Base-by-base conservation (phyloP, 1,140 invertebrate species). In the Meloidogyne floridensis region DNA sequence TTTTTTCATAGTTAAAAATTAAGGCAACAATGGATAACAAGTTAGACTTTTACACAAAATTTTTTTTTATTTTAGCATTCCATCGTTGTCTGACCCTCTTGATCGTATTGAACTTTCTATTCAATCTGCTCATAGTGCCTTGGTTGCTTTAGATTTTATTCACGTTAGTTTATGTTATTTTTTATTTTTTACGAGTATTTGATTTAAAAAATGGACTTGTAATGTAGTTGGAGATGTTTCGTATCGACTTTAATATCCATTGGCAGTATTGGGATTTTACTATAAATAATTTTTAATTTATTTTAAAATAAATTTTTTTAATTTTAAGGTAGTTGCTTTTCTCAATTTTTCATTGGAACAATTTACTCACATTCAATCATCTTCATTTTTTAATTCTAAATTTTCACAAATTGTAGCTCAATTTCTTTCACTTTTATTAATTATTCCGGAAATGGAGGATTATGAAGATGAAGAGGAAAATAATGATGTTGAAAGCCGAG, bases 31-130 rank as follows among this genome's bases (percentile, higher is more conserved):
- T 32, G 32, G 32, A 32, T 32, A 32, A 32, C 32, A 32, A 32
- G 32, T 32, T 32, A 32, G 32, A 32, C 32, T 32, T 32, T 32
- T 32, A 32, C 32, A 32, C 32, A 32, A 32, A 32, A 32, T 32
- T 32, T 32, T 32, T n/a, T 78, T 18, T 78, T 43, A 11, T 72
- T 32, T 5, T 59, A 98, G 96, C 1, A 95, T 97, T 91, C 96
- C 96, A 42, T 97, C 96, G 7, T 93, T 98, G 85, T 92, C 93
- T 82, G 94, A 94, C 82, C 92, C 93, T 8, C 92, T 93, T 81
- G 92, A 92, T 42, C 93, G 94, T 86, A 92, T 97, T 78, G 93
- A 95, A 86, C 92, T 98, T 18, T 96, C 96, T 91, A 91, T 97
- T 73, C 91, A 95, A 6, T 94, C 94, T 15, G 95, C 95, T 51